Conservation (phyloP, 1,140 invertebrate species). For the Macrostomum lignano region DNA sequence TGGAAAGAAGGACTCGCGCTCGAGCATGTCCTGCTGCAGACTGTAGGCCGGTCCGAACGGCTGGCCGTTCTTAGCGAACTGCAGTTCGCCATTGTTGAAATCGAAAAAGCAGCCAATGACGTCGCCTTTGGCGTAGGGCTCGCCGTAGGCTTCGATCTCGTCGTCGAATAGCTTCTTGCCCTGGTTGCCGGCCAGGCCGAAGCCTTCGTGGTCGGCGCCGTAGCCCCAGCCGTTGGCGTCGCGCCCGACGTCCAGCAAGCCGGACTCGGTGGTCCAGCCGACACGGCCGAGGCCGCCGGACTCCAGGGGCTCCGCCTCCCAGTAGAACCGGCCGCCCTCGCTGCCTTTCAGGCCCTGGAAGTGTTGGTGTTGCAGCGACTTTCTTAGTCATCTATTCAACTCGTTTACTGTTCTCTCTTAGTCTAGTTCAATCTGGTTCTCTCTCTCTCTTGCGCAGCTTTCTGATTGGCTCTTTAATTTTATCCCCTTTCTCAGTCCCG, state of each 20-base stretch:
- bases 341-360: slow-evolving; percentile 5
- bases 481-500: too few species aligned
- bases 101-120: slow-evolving; percentile 6
- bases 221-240: slow-evolving; percentile 3
- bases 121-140: slow-evolving; percentile 3
- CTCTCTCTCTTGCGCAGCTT: too few species aligned
- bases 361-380: too few species aligned
- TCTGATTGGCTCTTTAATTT: too few species aligned
- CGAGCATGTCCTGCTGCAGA: background rate
- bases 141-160: slow-evolving; percentile 1
- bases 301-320: slow-evolving; percentile 1
- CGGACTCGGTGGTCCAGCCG: slow-evolving; percentile 3
- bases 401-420: too few species aligned
- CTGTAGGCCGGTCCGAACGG: background rate
- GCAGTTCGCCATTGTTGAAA: background rate
- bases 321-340: slow-evolving; percentile 3
- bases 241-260: slow-evolving; percentile 1
- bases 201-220: slow-evolving; percentile 5
- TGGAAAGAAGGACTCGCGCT: slow-evolving; percentile 3
- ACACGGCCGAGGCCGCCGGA: background rate
- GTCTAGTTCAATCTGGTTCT: too few species aligned
- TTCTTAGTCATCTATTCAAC: too few species aligned
- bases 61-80: slow-evolving; percentile 3
- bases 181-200: slow-evolving; percentile 4
- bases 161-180: slow-evolving; percentile 3